phyloP scores from a whole-genome alignment of 2,797 vertebrate species.

The Danio tinwini region DNA sequence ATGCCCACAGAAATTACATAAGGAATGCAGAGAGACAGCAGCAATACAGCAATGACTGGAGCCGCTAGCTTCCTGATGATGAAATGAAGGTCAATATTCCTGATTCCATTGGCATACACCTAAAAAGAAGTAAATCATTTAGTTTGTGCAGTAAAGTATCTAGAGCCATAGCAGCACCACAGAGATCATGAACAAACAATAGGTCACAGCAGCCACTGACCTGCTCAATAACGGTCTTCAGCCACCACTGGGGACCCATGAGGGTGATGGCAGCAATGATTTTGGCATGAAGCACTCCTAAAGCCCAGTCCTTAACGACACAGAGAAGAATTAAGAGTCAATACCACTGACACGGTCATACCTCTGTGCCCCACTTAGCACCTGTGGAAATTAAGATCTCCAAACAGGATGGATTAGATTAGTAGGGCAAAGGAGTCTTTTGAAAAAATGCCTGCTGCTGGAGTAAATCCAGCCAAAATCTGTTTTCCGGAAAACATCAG shows the following conservation, averaged over 20 bases:
- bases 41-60: conserved; percentile 92
- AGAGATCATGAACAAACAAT: background rate
- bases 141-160: conserved; percentile 1
- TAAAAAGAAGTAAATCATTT: conserved; percentile 63
- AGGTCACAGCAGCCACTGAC: conserved; percentile 68
- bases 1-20: conserved; percentile 93
- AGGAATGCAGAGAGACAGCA: conserved; percentile 93
- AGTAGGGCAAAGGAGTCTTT: background rate
- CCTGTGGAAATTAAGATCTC: conserved; percentile 15
- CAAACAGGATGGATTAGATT: conserved; percentile 24
- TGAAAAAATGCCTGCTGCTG: background rate
- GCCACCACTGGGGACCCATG: conserved; percentile 99
- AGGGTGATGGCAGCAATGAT: conserved; percentile 97
- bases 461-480: conserved; percentile 18
- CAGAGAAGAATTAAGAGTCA: conserved; percentile 7
- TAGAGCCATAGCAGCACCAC: background rate
- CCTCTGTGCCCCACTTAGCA: background rate
- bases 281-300: conserved; percentile 97
- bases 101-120: conserved; percentile 98
- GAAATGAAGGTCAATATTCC: conserved; percentile 98
- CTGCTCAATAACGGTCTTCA: conserved; percentile 98
- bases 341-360: background rate
- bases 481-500: conserved; percentile 23
- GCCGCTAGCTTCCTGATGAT: conserved; percentile 94
- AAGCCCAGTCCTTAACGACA: conserved; percentile 89